Evolutionary conservation across 2,888 invertebrate species (phyloP).

Genomic region (Prosopocoilus inquinatus): DNA sequence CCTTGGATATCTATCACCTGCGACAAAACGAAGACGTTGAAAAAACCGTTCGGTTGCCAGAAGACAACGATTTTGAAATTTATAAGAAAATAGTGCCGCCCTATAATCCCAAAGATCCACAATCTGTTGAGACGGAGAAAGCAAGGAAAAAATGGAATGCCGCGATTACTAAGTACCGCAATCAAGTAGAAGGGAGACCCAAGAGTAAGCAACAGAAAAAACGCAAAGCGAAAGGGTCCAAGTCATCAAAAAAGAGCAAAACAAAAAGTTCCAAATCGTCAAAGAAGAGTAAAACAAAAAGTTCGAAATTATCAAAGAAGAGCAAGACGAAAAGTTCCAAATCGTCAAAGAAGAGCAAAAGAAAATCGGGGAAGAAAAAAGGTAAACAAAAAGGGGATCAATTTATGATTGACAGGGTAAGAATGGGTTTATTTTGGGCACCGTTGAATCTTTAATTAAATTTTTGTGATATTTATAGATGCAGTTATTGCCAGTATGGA

Average conservation of each 20-base stretch:
- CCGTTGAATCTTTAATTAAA: background rate
- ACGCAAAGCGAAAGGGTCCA: constrained; percentile 6
- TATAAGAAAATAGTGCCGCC: too few relatives aligned
- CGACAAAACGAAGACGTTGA: too few relatives aligned
- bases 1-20: background rate
- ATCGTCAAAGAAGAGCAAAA: constrained; percentile 13
- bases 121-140: constrained; percentile 13
- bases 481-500: constrained; percentile 33
- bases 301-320: constrained; percentile 12
- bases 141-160: constrained; percentile 21
- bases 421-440: too few relatives aligned
- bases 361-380: constrained; percentile 8
- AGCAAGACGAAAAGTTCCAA: constrained; percentile 9
- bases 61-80: background rate
- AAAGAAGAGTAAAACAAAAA: constrained; percentile 11
- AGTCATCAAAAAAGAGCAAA: constrained; percentile 9
- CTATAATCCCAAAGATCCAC: constrained; percentile 14
- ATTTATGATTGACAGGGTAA: background rate
- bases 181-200: constrained; percentile 18
- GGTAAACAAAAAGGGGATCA: constrained; percentile 11
- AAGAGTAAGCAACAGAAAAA: background rate
- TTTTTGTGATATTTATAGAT: constrained; percentile 20
- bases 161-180: constrained; percentile 20
- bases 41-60: too few relatives aligned
- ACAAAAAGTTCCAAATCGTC: constrained; percentile 16